A percentile compares a stretch with the other conserved stretches of the same genome.
These are phyloP conservation scores for Cyanoramphus novaezelandiae DNA, from an alignment of 2,113 vertebrate genomes.

Conservation along the genomic window DNA sequence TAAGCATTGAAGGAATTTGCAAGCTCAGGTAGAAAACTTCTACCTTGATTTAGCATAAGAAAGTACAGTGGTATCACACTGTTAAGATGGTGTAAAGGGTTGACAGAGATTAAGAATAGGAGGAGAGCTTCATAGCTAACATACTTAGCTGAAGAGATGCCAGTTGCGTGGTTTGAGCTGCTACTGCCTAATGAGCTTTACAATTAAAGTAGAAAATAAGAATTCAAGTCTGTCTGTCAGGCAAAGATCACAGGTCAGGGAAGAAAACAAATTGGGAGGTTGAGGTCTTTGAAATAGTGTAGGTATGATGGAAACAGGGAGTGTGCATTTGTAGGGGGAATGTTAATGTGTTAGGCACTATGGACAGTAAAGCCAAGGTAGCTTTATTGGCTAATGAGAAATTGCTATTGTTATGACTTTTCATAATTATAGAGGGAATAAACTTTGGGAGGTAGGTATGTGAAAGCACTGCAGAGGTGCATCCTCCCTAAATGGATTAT, in stretches of 20 bases:
- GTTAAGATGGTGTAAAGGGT: not conserved
- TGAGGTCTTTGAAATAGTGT: not conserved
- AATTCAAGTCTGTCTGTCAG: not conserved
- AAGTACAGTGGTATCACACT: not conserved
- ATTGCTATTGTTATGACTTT: rapidly evolving
- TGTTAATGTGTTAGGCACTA: not conserved
- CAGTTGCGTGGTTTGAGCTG: not conserved
- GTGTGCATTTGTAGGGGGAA: not conserved
- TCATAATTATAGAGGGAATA: not conserved
- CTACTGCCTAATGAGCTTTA: not conserved
- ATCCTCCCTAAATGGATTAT: not conserved
- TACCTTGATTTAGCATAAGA: not conserved
- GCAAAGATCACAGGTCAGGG: not conserved
- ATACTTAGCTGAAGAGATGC: not conserved
- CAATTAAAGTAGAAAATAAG: not conserved
- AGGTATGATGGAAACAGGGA: not conserved
- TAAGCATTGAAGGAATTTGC: not conserved
- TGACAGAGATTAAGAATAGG: not conserved
- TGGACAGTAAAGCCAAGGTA: not conserved
- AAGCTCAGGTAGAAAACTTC: not conserved
- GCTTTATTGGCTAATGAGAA: not conserved
- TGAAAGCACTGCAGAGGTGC: not conserved
- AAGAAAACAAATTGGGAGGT: not conserved
- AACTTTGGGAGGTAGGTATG: not conserved
- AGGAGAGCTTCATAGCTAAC: not conserved